Evolutionary conservation across 1,140 invertebrate genomes (phyloP), one percentile per base, ranked within the genome.

Genomic region (Littorina saxatilis): DNA sequence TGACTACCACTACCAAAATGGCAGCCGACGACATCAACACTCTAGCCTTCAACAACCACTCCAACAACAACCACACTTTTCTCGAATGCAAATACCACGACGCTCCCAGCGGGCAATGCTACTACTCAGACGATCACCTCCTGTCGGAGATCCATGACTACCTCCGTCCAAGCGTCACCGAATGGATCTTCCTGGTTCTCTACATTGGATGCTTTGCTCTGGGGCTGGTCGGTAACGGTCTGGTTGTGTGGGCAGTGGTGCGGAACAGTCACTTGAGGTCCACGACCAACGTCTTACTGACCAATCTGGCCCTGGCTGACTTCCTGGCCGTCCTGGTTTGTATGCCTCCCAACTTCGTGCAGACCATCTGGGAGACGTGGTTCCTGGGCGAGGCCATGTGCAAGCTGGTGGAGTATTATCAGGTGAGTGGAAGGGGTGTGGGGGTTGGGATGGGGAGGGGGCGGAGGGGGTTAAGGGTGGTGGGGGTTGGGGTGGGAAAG

Each of bases 271-370:
- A 94, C 0, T 97, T 99, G 95, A 93, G 96, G 50, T 97, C 96
- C 88, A 96, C 97, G 15, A 98, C 97, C 0, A 98, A 98, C 92
- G 97, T 96, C 89, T 97, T 98, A 91, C 96, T 99, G 84, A 96
- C 97, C 9, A 98, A 98, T 90, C 92, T 98, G 85, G 97, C 97
- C 0, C 93, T 97, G 0, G 97, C 97, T 0, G 97, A 99, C 91
- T 96, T 98, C 81, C 94, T 98, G 88, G 97, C 98, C 52, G 95
- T 98, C 74, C 87, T 98, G 15, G 94, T 98, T 77, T 98, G 97
- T 90, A 92, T 98, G 79, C 97, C 97, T 0, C 95, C 96, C 0
- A 96, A 96, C 0, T 95, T 98, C 13, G 90, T 97, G 20, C 86
- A 88, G 95, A 97, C 98, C 91, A 95, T 98, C 2, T 96, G 96